Evolutionary conservation across 2,797 vertebrate species (phyloP), one percentile per base, ranked within the genome.

Genomic region (Acanthopagrus latus): DNA sequence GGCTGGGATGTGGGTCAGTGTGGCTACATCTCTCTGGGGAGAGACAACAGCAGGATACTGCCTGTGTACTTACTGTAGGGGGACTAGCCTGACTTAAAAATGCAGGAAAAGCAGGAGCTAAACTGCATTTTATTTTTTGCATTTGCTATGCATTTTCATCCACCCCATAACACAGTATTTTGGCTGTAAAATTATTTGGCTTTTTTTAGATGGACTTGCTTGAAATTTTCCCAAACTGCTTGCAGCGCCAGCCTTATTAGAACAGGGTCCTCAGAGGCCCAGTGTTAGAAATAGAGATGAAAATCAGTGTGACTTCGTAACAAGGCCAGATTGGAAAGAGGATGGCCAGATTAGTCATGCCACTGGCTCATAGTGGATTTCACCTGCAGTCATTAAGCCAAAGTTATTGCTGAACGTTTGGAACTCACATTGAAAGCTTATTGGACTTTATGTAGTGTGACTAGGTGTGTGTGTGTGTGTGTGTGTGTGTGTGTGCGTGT

Each of bases 1-100:
- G 71, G 84, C 81, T 56, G 46, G 76, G 87, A 93, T 93, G 76
- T 93, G 89, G 90, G 90, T 91, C 89, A 94, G 76, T 83, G 78
- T 82, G 81, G 82, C 80, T 83, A 52, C 66, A 86, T 70, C 57
- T 76, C 76, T 81, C 63, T 9, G 4, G 43, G 50, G 51, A 85
- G 64, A 78, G 46, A 50, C 69, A 48, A 47, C 79, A 85, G 76
- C 75, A 86, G 82, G 71, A 83, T 65, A 50, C 20, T 79, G 81
- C 52, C 46, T 52, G 71, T 74, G 48, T 79, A 51, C 58, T 76
- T 78, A 54, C 63, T 75, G 47, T 58, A 29, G 47, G 25, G 51
- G 47, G 55, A 50, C 52, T 51, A 57, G 41, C 50, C 52, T 10
- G 51, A 14, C 14, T 51, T 50, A 68, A 59, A 68, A 63, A 75